These are phyloP conservation scores for Danio albolineatus DNA, from an alignment of 2,797 vertebrate species.

Conservation along the genomic window DNA sequence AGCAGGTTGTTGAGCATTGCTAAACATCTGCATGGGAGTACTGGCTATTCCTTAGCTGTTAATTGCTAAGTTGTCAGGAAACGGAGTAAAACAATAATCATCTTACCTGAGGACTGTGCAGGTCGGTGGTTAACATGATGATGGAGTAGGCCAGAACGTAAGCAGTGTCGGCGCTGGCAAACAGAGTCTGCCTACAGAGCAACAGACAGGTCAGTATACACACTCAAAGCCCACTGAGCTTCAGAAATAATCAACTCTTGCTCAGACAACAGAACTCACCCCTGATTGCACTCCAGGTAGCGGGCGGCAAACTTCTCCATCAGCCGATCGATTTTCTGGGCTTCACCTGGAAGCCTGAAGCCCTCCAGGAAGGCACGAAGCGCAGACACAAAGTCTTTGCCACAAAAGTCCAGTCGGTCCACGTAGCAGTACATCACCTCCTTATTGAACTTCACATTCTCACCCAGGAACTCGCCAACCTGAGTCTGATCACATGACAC, in stretches of 20 bases:
- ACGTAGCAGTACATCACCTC: conserved; percentile 97
- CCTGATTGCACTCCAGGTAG: conserved; percentile 96
- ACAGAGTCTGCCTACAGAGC: conserved; percentile 79
- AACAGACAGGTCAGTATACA: background rate
- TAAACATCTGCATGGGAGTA: background rate
- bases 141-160: conserved; percentile 97
- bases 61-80: too few relatives aligned
- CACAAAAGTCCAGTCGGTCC: conserved; percentile 95
- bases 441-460: conserved; percentile 91
- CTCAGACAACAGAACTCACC: conserved; percentile 76
- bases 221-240: background rate
- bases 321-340: conserved; percentile 96
- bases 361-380: conserved; percentile 92
- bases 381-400: conserved; percentile 94
- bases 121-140: conserved; percentile 97
- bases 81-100: background rate
- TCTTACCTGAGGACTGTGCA: conserved; percentile 95
- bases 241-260: background rate
- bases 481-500: conserved; percentile 82
- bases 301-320: conserved; percentile 99
- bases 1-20: too few relatives aligned
- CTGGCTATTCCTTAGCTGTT: too few relatives aligned
- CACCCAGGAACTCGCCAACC: conserved; percentile 93
- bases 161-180: conserved; percentile 95
- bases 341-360: conserved; percentile 94